These are phyloP conservation scores for Talpa occidentalis DNA, from an alignment of 2,113 vertebrate species.

Conservation along the genomic window DNA sequence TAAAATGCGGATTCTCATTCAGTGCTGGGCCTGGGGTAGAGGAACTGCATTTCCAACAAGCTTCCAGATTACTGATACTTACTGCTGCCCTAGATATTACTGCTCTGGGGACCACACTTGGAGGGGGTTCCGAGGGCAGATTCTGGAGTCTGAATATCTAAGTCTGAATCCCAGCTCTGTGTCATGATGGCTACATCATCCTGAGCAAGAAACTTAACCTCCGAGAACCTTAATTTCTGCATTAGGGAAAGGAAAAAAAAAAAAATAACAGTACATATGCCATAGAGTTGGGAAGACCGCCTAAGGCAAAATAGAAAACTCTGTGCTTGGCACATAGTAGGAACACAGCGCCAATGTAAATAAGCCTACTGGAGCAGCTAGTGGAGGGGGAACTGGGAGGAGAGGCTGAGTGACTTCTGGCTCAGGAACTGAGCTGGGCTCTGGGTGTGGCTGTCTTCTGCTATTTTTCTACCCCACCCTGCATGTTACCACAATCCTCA, in stretches of 20 bases:
- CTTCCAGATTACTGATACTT: neutral
- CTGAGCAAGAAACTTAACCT: neutral
- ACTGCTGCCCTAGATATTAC: too few species aligned
- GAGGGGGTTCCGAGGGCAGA: neutral
- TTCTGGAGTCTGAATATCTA: neutral
- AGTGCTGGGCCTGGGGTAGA: neutral
- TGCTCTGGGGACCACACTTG: neutral
- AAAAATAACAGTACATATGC: too few species aligned
- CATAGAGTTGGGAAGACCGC: rapidly evolving
- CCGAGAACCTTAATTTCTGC: neutral
- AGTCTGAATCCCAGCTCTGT: neutral
- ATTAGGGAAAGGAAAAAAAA: neutral
- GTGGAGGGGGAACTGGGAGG: neutral
- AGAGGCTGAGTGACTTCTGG: rapidly evolving
- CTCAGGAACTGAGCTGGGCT: neutral
- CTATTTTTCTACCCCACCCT: neutral
- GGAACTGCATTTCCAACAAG: neutral
- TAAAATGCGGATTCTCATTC: neutral
- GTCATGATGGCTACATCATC: too few species aligned
- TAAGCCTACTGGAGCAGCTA: neutral
- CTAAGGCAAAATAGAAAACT: neutral
- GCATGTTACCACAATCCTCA: rapidly evolving
- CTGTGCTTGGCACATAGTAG: rapidly evolving
- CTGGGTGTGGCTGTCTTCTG: neutral
- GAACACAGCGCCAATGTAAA: rapidly evolving